Evolutionary conservation across 2,797 vertebrate genomes (phyloP), one percentile per base, ranked within the genome.

Genomic region (Agapornis canus): DNA sequence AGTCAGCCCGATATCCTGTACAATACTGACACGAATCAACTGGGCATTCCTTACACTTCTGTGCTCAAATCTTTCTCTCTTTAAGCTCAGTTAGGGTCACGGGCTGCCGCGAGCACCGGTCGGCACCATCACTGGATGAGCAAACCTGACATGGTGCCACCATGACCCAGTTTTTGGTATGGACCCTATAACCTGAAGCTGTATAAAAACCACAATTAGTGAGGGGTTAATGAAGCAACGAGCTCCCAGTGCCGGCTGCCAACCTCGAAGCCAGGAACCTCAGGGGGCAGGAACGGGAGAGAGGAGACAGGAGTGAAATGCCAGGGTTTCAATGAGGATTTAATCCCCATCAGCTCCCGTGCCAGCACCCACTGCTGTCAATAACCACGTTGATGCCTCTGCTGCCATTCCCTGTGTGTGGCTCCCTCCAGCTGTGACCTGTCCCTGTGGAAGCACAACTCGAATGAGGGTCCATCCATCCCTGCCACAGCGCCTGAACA

Each of bases 341-440:
- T 96, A 97, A 96, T 95, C 42, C 85, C 92, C 92, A 31, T 59
- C 25, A 94, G 96, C 94, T 85, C 42, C 94, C 10, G 90, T 10
- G 18, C 90, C 94, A 97, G 94, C 95, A 56, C 93, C 85, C 11
- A 51, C 96, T 96, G 98, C 98, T 98, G 98, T 98, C 97, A 97
- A 96, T 93, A 87, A 94, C 95, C 85, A 92, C 68, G 95, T 89
- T 81, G 96, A 91, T 56, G 72, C 91, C 92, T 63, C 90, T 26
- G 89, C 69, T 29, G 84, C 73, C 17, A 2, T 37, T 42, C 15
- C 63, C 10, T 18, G 82, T 45, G 42, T 48, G 93, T 1, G 7
- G 82, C 90, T 86, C 86, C 3, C 0, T 25, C 82, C 13, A 68
- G 93, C 95, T 81, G 82, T 65, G 57, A 86, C n/a, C 95, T 91